Base-by-base conservation (phyloP, 2,888 invertebrate genomes). In the Strigamia crassipes region DNA sequence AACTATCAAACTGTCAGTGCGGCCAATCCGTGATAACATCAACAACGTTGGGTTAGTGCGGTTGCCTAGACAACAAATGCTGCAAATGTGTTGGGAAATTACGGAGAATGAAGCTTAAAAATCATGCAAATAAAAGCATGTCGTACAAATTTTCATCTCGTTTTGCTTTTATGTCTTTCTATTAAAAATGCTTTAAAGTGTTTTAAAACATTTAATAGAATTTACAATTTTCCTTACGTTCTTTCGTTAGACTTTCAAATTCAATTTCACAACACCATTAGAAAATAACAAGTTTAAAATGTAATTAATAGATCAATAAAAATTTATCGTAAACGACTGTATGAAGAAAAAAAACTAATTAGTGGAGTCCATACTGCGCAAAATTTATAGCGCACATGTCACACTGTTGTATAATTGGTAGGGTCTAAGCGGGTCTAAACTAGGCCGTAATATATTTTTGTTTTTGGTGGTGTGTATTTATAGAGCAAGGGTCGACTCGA, bases 61-160 rank as follows among this genome's bases (percentile, higher is more conserved):
- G 56, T 56, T 56, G n/a, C 56, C 56, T n/a, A n/a, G 56, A 21
- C 56, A 21, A 56, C 56, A 56, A 21, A 56, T 56, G 56, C 56
- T 56, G 56, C 18, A 56, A 21, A 56, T n/a, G 21, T 56, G n/a
- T 56, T 56, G 18, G 38, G 38, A 38, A 38, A 38, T 10, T 38
- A 38, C 9, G 38, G 38, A 38, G 0, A 18, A 18, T 9, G 21
- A 56, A 9, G n/a, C n/a, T 27, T 38, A 38, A 56, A 56, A 10
- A 46, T n/a, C 46, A 46, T 46, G 46, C 15, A 46, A 46, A 46
- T 46, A 12, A 46, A 46, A 46, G 38, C 38, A 38, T 38, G 27
- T 38, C 38, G 6, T 10, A 6, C 38, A 38, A 38, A 38, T 38
- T 38, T 2, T 38, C 9, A 38, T 38, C 38, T 38, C 38, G 10